Evolutionary conservation across 2,888 invertebrate species (phyloP).

Genomic region (Archaeoteleia sp.): DNA sequence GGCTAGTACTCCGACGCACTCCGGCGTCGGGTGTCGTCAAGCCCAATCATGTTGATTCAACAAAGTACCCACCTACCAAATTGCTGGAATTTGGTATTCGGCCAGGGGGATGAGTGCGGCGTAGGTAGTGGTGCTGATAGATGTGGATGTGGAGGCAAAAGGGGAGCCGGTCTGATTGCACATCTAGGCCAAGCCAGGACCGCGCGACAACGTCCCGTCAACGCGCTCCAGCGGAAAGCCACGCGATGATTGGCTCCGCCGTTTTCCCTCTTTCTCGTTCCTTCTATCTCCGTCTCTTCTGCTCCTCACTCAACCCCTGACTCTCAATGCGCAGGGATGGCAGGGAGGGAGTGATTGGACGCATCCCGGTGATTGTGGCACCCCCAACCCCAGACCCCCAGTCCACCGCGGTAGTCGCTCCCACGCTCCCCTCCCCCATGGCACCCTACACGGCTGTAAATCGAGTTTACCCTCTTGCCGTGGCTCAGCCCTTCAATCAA

Average conservation of each 20-base stretch:
- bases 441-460: conserved; percentile 71
- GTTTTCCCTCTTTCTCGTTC: conserved; percentile 57
- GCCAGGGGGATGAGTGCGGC: conserved; percentile 67
- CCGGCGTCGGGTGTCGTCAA: conserved; percentile 66
- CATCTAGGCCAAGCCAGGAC: conserved; percentile 74
- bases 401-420: conserved; percentile 54
- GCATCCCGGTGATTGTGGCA: conserved; percentile 75
- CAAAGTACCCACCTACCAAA: conserved; percentile 74
- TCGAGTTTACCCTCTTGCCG: conserved; percentile 76
- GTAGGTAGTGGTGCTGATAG: conserved; percentile 54
- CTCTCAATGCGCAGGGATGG: conserved; percentile 43
- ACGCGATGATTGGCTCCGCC: conserved; percentile 72
- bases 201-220: conserved; percentile 66
- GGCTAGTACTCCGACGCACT: conserved; percentile 40
- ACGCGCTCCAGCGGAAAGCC: conserved; percentile 71
- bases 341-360: conserved; percentile 72
- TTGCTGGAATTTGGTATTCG: conserved; percentile 75
- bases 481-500: conserved; percentile 75
- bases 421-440: conserved; percentile 27
- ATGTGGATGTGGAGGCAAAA: conserved; percentile 55
- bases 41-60: conserved; percentile 75
- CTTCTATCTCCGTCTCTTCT: conserved; percentile 47
- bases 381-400: conserved; percentile 65
- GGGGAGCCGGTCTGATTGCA: conserved; percentile 73
- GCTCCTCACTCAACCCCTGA: conserved; percentile 54